A percentile compares a stretch with the other conserved stretches of the same genome.
These are phyloP conservation scores for Tromatobia lineatoria DNA, from an alignment of 2,888 invertebrate species.

Conservation along the genomic window DNA sequence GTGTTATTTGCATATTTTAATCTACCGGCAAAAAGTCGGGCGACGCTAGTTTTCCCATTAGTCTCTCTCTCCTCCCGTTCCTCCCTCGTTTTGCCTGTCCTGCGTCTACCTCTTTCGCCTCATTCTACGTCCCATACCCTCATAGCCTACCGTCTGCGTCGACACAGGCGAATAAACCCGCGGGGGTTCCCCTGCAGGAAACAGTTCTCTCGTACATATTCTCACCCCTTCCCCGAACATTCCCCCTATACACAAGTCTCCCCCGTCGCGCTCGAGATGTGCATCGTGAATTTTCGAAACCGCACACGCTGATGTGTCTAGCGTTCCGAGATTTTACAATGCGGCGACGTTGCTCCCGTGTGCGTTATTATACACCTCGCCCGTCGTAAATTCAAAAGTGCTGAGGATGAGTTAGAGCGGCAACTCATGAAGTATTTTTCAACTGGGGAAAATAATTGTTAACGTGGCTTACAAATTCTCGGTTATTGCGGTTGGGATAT, in stretches of 20 bases:
- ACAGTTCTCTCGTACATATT: constrained; percentile 17
- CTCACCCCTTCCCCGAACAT: neutral
- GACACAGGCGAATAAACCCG: constrained; percentile 55
- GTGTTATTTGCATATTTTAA: constrained; percentile 84
- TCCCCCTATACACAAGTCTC: neutral
- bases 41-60: constrained; percentile 73
- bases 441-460: constrained; percentile 22
- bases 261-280: constrained; percentile 21
- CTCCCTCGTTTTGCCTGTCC: constrained; percentile 49
- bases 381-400: neutral
- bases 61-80: constrained; percentile 56
- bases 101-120: constrained; percentile 58
- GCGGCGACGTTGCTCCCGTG: constrained; percentile 57
- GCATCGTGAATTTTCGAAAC: constrained; percentile 51
- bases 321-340: constrained; percentile 64
- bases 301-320: constrained; percentile 56
- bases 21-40: constrained; percentile 78
- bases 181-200: constrained; percentile 30
- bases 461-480: neutral
- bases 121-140: constrained; percentile 50
- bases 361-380: constrained; percentile 24
- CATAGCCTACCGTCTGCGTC: constrained; percentile 27
- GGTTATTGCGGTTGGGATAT: neutral
- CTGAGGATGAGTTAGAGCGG: neutral
- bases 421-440: neutral